These are phyloP conservation scores for Benitochromis conjunctus DNA, from an alignment of 2,113 vertebrate genomes.

Conservation along the genomic window DNA sequence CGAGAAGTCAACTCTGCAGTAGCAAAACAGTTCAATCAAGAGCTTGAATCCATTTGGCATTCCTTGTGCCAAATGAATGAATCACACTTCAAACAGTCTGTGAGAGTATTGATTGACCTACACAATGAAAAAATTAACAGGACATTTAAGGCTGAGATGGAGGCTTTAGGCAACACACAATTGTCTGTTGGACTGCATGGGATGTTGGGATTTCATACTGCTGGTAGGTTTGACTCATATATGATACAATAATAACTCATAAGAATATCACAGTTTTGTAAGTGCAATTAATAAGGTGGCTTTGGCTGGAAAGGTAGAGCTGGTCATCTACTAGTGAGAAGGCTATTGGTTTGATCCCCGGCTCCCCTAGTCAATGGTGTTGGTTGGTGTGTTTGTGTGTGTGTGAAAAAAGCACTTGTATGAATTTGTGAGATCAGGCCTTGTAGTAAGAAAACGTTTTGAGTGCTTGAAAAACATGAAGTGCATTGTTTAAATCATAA, in stretches of 20 bases:
- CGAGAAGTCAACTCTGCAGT: not conserved
- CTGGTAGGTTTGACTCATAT: not conserved
- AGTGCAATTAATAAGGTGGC: not conserved
- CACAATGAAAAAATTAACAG: not conserved
- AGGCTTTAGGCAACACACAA: not conserved
- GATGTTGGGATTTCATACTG: not conserved
- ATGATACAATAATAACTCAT: not conserved
- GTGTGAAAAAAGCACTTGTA: fast-evolving
- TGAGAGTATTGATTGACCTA: not conserved
- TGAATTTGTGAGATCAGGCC: not conserved
- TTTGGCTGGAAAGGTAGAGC: not conserved
- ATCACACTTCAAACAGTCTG: not conserved
- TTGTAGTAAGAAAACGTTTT: not conserved
- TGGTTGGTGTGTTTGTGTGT: not conserved
- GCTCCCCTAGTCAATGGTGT: not conserved
- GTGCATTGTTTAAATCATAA: fast-evolving
- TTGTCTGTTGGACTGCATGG: not conserved
- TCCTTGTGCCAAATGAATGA: not conserved
- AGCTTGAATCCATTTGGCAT: not conserved
- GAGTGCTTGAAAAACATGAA: not conserved
- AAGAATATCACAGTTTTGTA: not conserved
- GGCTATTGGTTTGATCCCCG: not conserved
- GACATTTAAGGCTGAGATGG: not conserved
- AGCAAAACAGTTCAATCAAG: not conserved
- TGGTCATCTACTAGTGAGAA: not conserved